Evolutionary conservation across 2,797 vertebrate genomes (phyloP), one percentile per base, ranked within the genome.

Genomic region (Percopsis omiscomaycus): DNA sequence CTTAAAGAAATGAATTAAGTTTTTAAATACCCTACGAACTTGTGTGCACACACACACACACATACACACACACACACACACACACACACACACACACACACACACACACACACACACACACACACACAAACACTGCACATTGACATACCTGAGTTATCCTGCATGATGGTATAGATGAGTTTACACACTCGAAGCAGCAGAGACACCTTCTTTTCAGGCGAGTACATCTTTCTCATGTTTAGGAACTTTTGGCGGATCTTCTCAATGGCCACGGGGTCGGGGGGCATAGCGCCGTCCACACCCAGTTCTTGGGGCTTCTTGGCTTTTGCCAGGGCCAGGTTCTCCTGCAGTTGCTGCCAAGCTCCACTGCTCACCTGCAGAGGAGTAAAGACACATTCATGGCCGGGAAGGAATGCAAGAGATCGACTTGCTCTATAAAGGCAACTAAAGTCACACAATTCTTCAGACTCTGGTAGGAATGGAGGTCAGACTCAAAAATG

Each of bases 121-220:
- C 51, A n/a, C 47, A 37, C 56, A 55, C n/a, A 2, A 32, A 30
- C 5, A 11, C 30, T 22, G 4, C 13, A 42, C 57, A 12, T 64
- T 11, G 48, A 10, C 56, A 50, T 90, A 99, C 97, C 96, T 84
- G 97, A 98, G 93, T 98, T 96, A 82, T 94, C 97, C 89, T 98
- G 96, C 96, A 98, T 98, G 78, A 96, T 94, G 10, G 94, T 97
- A 87, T 98, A 99, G 86, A 99, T 98, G 73, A 98, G 86, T 83
- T 99, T 99, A 87, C 97, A 99, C 66, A 98, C 94, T 49, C 95
- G 89, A 66, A 99, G 89, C 75, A 99, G 91, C 72, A 96, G 85
- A 76, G 94, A 94, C 78, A 99, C 97, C 79, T 99, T 98, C 84
- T 98, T 98, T 80, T 98, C 96, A 0, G 97, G 97, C 0, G 97